Evolutionary conservation across 2,113 vertebrate genomes (phyloP), one percentile per base, ranked within the genome.

Genomic region (Coreoperca whiteheadi): DNA sequence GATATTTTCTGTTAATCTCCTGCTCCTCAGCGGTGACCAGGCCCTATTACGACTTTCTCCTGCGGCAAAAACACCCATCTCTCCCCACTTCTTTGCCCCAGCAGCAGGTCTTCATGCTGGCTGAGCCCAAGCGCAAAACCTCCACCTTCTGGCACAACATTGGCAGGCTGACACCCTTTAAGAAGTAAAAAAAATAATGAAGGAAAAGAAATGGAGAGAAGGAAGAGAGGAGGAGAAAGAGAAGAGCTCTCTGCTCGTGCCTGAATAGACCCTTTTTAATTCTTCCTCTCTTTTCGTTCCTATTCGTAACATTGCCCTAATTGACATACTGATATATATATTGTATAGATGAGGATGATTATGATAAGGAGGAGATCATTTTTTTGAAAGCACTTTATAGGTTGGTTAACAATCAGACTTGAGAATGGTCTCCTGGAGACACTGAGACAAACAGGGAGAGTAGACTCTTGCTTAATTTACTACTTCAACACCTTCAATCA

Each of bases 131-230:
- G 88, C 96, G 97, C 93, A 99, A 98, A 94, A 96, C 97, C 60
- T 97, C 97, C 73, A 97, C 97, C 92, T 99, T 99, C 95, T 99
- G 98, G 98, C 97, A 99, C 93, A 98, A 97, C 94, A 98, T 99
- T 69, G 98, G 97, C 91, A 94, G 97, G 88, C 95, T 99, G 94
- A 97, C 97, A 0, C 97, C 98, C 5, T 99, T 99, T 95, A 97
- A 96, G 82, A 99, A 98, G 92, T 98, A 74, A 74, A 67, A 30
- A 59, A 8, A 54, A 30, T 25, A 6, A 18, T 1, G 48, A n/a
- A 56, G 46, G 50, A 68, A 56, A 0, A 39, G 28, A 14, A 28
- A 43, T 53, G 56, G 53, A 68, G 60, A 30, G 68, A 50, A 30
- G 76, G 75, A 67, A 37, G 0, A 11, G 34, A 85, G 71, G 71